Base-by-base conservation (phyloP, 2,113 vertebrate genomes). In the Corydoras sp. region DNA sequence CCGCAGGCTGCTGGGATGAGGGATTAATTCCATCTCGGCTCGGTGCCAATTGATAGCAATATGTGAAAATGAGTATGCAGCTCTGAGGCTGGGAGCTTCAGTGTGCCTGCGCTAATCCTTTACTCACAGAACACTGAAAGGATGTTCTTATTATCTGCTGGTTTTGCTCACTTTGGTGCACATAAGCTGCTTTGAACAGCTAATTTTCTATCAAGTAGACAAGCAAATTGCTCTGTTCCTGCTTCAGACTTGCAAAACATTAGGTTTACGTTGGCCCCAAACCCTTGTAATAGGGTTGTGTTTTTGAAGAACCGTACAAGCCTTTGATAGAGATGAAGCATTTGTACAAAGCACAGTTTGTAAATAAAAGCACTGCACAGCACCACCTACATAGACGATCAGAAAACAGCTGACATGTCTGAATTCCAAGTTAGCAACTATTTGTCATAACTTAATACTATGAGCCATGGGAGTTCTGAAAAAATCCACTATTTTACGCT, bases 171-270 rank as follows among this genome's bases (percentile, higher is more conserved):
- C 81, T 74, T 81, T 81, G 78, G 84, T 74, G 75, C 75, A 65
- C 76, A 81, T 82, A 83, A 72, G 71, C 62, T 76, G 76, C 80
- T 86, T 80, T 78, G 69, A 85, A 79, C 72, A 65, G 76, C 65
- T 29, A 51, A 24, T 63, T 58, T 50, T 13, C 15, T 48, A 24
- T 72, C 30, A 67, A 65, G 43, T 13, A 35, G 59, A 68, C 62
- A 50, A 29, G 29, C 71, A 59, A 72, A 72, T 66, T 55, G 35
- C 55, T 43, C 53, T 58, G 68, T 73, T 61, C 65, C 48, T 32
- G 61, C 71, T 7, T 12, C 12, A n/a, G 29, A 56, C 35, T 64
- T 29, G 24, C 10, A 49, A 29, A n/a, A 55, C 71, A 65, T 55
- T 65, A 64, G 51, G 67, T 8, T 77, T 68, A 67, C 62, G 68